Base-by-base conservation (phyloP, 2,888 invertebrate genomes). In the Athetis lepigone region DNA sequence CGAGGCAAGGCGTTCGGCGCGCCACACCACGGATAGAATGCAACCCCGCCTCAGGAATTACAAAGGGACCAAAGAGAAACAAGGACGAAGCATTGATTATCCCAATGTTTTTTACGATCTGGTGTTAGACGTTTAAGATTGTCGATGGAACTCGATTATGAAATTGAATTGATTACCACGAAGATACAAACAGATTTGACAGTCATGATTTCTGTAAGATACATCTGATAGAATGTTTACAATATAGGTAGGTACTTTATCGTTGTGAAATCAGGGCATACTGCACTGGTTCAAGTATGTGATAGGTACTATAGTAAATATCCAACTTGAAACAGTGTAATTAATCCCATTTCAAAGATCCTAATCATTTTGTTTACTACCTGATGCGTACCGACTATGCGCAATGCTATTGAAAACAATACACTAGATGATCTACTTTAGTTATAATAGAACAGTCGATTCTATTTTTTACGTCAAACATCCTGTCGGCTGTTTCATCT, bases 11-110 rank as follows among this genome's bases (percentile, higher is more conserved):
- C 81, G 79, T 73, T 79, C 78, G 74, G 79, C 78, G 79, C 73
- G 75, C 80, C 67, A 75, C 81, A 79, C 83, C 84, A 81, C 83
- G 80, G 77, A 82, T 90, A 85, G 94, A 93, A 93, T 92, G 92
- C 91, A 91, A 89, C 88, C 91, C 90, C 89, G 80, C 87, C 78
- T 84, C 88, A 87, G 88, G 91, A 90, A 87, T 87, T 87, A 92
- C 89, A 93, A 93, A 93, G 87, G 87, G 86, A 89, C 87, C 78
- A 89, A 88, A 86, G 79, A 83, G 83, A 91, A 89, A 88, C 92
- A 90, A 90, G 91, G 91, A 90, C 91, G 92, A 88, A 85, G 84
- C 85, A 88, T 87, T 85, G 84, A 88, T 88, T 87, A 85, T 84
- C 85, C 86, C 80, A 88, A 90, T 85, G 76, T 83, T 84, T 88